Conservation (phyloP, 2,797 vertebrate genomes). For the Perdix hodgsoniae region DNA sequence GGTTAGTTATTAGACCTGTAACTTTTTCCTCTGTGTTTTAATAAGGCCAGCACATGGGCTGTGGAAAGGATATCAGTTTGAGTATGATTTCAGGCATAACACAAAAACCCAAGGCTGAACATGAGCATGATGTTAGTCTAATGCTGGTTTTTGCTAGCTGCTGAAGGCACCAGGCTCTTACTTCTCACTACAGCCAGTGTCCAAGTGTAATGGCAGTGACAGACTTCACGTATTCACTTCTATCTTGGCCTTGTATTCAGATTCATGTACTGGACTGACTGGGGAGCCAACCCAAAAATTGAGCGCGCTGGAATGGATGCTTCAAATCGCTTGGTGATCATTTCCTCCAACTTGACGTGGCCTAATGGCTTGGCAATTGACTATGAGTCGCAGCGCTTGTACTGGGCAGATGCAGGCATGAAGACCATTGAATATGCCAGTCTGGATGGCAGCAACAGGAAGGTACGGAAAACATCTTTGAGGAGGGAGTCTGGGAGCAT, state of each 20-base stretch:
- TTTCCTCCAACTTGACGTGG: constrained; percentile 97
- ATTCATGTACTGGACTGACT: constrained; percentile 99
- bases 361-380: constrained; percentile 97
- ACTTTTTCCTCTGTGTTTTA: not conserved
- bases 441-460: constrained; percentile 92
- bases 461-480: constrained; percentile 77
- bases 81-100: not conserved
- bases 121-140: not conserved
- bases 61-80: not conserved
- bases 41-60: not conserved
- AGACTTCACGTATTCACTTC: not conserved
- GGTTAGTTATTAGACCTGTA: not conserved
- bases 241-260: constrained; percentile 74
- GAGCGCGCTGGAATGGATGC: constrained; percentile 98
- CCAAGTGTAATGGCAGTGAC: not conserved
- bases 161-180: not conserved
- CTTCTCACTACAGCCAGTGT: not conserved
- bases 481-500: not conserved
- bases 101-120: not conserved
- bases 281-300: constrained; percentile 98
- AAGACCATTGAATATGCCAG: constrained; percentile 95
- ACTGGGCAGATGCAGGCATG: constrained; percentile 98
- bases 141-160: not conserved
- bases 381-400: constrained; percentile 91
- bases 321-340: constrained; percentile 92